Base-by-base conservation (phyloP, 1,140 invertebrate species). In the Drosophila rhopaloa region DNA sequence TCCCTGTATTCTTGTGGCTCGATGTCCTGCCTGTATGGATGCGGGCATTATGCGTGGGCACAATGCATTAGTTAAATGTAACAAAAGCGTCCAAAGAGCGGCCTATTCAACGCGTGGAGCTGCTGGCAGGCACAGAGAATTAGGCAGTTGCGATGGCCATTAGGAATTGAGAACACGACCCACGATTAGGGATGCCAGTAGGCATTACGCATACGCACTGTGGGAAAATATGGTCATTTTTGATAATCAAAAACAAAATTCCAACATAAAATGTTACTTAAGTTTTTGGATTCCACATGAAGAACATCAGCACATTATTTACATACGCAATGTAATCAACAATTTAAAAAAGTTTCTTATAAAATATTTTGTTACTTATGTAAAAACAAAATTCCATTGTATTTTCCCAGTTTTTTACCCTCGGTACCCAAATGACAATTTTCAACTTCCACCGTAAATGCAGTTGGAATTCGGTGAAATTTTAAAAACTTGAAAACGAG, bases 21-120 rank as follows among this genome's bases (percentile, higher is more conserved):
- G 1, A 41, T 59, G 59, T 59, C 59, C 54, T 40, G 37, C n/a
- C 24, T 6, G 16, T 55, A 14, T 71, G 68, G 65, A 71, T 71
- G 68, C 53, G 51, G 66, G 65, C 66, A 72, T 72, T 72, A 72
- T 71, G 68, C 66, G 65, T 71, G 67, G 68, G 67, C 68, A 72
- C 68, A 72, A 72, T 72, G 68, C 68, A 72, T 72, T 72, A 72
- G 68, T 72, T 71, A 72, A 72, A 72, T 72, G 68, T 72, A 72
- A 72, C 68, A 72, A 72, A 72, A 72, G 68, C 65, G 43, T 47
- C 41, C 67, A 35, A 55, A 47, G 50, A 71, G 65, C 68, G 43
- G 44, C 38, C 65, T 58, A 48, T 70, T 68, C 65, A 43, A 5
- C 61, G 37, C 38, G 24, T 4, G 11, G 9, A 46, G 38, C 37